These are phyloP conservation scores for Cottus gobio DNA, from an alignment of 2,113 vertebrate species.

Conservation along the genomic window DNA sequence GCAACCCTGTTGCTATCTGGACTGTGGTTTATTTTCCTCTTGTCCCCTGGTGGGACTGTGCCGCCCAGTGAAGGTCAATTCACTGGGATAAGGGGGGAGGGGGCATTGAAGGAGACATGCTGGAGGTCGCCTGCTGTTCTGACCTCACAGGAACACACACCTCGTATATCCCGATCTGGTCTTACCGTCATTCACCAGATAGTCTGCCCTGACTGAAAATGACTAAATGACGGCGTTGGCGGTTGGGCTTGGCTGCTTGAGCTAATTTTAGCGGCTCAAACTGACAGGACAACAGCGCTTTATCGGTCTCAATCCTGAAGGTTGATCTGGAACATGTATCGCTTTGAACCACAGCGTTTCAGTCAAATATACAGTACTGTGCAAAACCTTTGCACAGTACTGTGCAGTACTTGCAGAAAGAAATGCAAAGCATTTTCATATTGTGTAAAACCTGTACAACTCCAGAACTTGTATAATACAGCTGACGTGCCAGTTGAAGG, in stretches of 20 bases:
- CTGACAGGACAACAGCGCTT: no score
- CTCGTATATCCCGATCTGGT: background rate
- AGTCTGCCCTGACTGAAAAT: background rate
- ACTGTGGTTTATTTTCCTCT: constrained; percentile 24
- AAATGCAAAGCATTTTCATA: no score
- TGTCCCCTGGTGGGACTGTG: background rate
- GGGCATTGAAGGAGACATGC: constrained; percentile 11
- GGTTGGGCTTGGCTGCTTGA: no score
- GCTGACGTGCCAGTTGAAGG: no score
- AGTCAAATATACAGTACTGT: no score
- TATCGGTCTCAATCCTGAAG: background rate
- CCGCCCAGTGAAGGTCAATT: constrained; percentile 49
- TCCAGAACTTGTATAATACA: no score
- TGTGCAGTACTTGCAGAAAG: no score
- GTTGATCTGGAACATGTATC: background rate
- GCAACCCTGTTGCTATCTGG: constrained; percentile 44
- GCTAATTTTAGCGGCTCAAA: no score
- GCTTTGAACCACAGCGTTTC: background rate
- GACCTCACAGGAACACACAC: constrained; percentile 12
- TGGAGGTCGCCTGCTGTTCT: constrained; percentile 23
- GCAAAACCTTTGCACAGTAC: no score
- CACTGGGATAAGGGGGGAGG: constrained; percentile 21
- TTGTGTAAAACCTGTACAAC: no score
- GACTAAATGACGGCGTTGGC: background rate
- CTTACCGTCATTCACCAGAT: background rate